Base-by-base conservation (phyloP, 2,113 vertebrate species). In the Passer montanus region DNA sequence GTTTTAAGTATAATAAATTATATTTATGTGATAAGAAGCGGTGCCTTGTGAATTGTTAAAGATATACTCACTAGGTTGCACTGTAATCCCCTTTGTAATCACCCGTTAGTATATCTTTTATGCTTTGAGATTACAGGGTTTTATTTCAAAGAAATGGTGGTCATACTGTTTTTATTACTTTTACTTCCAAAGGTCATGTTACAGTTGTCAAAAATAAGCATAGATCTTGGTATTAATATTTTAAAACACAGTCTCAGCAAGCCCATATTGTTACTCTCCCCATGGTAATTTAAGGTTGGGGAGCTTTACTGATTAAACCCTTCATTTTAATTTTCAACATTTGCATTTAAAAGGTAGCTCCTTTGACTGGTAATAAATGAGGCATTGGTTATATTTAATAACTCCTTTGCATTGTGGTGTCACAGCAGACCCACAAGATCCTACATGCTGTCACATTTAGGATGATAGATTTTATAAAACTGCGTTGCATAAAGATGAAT, bases 391-490 rank as follows among this genome's bases (percentile, higher is more conserved):
- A 83, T 97, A 97, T 97, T 98, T 98, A 97, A 97, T 96, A 97
- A 97, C 96, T 86, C 90, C 78, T 95, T 77, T 94, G 94, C 84
- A 83, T 91, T 97, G 95, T 92, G 69, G 97, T 98, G 94, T 98
- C 97, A 98, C 85, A 97, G 98, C 92, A 97, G 92, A 98, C 90
- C 87, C 76, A 95, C 90, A 98, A 96, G 94, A 94, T 95, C 87
- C 78, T 92, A 87, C 90, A 91, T 85, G 95, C 93, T 97, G 96
- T 97, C 97, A 97, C 91, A 97, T 97, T 91, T 90, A 92, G 87
- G 74, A 96, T 97, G 97, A 98, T 97, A 94, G 88, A 98, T 98
- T 98, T 97, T 94, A 89, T 96, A 95, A 97, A 97, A 96, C 67
- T 84, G 31, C 64, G 49, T 95, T 98, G 96, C 97, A 97, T 98